Base-by-base conservation (phyloP, 2,113 vertebrate genomes). In the Seriola aureovittata region DNA sequence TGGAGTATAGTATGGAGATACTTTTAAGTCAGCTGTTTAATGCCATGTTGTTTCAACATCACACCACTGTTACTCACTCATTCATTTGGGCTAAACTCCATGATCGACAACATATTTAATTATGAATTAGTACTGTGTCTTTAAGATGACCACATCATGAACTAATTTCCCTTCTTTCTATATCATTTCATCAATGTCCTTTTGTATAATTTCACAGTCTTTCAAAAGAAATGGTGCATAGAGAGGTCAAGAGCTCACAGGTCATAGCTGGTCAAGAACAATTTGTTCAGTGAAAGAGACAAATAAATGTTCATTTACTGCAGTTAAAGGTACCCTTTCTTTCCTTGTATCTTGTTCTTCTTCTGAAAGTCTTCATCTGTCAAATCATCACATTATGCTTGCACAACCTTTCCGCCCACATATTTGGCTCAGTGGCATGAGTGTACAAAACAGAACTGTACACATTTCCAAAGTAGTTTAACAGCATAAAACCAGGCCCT, bases 91-190 rank as follows among this genome's bases (percentile, higher is more conserved):
- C 34, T 66, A 10, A 29, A 42, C 36, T 75, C 36, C 1, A 34
- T 44, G 21, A 75, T 44, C 36, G 68, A 55, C 5, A 71, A 17
- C 8, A 6, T 29, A 29, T 52, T 29, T 29, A 44, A 57, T 64
- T 36, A 52, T 75, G 40, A 70, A 64, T 25, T 50, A 10, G 60
- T 40, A 48, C 38, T 36, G 16, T 5, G 8, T 71, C 40, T 79
- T 50, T 12, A 36, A 29, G 21, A 38, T 42, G 21, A 36, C 38
- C 4, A 11, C 17, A 21, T 40, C 8, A 3, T 52, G 17, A 32
- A 68, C 17, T 8, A 2, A 73, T 38, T 72, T 57, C 4, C 14
- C 2, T 46, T 32, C 25, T 34, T 63, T 23, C 23, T 34, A 40
- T 46, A 46, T 48, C 21, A 40, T 4, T 52, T 64, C 10, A 40